phyloP scores from a whole-genome alignment of 2,113 vertebrate genomes.

The Odontophorus gujanensis region DNA sequence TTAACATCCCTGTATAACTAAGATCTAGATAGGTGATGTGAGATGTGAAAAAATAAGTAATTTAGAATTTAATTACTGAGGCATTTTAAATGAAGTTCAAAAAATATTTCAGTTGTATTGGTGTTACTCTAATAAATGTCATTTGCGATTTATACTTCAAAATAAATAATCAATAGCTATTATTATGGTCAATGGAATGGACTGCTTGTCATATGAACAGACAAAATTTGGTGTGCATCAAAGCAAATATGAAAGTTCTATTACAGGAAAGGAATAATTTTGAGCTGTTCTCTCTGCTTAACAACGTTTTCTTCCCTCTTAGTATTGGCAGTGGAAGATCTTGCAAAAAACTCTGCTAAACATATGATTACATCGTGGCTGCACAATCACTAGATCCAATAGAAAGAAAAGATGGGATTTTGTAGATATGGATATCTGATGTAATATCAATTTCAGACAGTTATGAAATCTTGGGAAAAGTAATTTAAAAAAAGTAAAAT shows the following conservation, averaged over 20 bases:
- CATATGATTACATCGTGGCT: background rate
- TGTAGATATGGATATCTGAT: background rate
- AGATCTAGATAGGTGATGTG: background rate
- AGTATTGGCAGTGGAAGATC: background rate
- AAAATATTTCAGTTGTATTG: background rate
- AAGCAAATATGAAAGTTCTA: background rate
- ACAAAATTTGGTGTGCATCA: background rate
- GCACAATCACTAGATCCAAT: background rate
- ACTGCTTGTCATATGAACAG: background rate
- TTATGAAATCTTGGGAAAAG: background rate
- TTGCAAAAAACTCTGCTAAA: background rate
- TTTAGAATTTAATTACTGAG: background rate
- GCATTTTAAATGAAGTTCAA: background rate
- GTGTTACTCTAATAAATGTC: background rate
- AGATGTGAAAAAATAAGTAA: background rate
- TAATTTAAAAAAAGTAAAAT: background rate
- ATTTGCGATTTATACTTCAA: background rate
- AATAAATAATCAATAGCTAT: background rate
- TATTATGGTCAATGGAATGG: background rate
- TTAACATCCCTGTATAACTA: background rate
- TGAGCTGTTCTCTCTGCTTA: background rate
- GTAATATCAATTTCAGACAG: background rate
- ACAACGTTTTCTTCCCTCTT: background rate
- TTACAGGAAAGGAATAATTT: background rate
- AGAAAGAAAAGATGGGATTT: background rate